Conservation (phyloP, 1,140 invertebrate genomes). For the Lepeophtheirus salmonis region DNA sequence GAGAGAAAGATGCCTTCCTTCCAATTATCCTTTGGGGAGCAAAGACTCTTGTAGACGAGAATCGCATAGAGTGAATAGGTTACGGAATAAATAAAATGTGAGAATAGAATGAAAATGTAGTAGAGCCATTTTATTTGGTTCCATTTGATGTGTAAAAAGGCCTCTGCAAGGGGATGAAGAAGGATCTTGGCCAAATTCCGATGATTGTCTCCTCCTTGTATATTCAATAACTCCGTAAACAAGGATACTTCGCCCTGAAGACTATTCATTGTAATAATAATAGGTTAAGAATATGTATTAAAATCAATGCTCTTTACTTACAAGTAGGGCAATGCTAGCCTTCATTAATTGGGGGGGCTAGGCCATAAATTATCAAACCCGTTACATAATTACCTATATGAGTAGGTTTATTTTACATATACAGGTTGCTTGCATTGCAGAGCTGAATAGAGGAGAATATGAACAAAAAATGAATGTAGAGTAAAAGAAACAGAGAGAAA, state of each 20-base stretch:
- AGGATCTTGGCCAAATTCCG: conserved; percentile 20
- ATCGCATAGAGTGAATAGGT: conserved; percentile 26
- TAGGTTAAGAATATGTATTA: no score
- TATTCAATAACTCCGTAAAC: conserved; percentile 6
- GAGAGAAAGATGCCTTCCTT: not conserved
- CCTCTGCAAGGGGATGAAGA: conserved; percentile 23
- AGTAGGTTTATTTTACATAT: no score
- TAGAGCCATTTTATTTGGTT: conserved; percentile 58
- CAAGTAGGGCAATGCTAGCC: no score
- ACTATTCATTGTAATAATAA: no score
- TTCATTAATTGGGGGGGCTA: no score
- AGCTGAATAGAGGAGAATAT: no score
- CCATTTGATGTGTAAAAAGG: conserved; percentile 34
- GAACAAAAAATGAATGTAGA: no score
- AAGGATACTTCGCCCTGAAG: not conserved
- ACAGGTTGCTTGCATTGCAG: no score
- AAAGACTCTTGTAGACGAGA: conserved; percentile 2
- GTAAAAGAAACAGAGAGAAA: no score
- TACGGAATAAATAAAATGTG: conserved; percentile 55
- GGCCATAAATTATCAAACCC: no score
- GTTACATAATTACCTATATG: no score
- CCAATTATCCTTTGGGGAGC: not conserved
- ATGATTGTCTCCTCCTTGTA: not conserved
- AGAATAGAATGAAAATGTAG: conserved; percentile 51
- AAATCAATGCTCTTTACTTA: no score